A percentile compares a stretch with the other conserved stretches of the same genome.
phyloP scores from a whole-genome alignment of 2,888 invertebrate genomes.

The Megastigmus dorsalis region DNA sequence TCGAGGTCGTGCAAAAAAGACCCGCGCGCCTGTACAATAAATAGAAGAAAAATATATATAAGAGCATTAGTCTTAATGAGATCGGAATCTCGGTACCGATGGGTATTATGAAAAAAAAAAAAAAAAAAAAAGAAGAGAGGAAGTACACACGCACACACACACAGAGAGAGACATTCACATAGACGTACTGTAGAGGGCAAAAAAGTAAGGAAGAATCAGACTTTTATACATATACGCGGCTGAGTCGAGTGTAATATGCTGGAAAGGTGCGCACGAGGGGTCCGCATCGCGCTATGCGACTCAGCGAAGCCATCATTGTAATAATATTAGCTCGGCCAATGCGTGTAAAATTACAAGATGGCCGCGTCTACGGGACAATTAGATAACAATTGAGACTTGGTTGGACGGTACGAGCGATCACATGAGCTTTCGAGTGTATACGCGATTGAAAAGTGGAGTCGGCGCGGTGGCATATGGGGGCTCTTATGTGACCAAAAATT shows the following conservation, averaged over 20 bases:
- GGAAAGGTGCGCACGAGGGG: no score
- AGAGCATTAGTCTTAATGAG: constrained; percentile 15
- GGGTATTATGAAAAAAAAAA: neutral
- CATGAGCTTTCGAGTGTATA: neutral
- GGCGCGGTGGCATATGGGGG: constrained; percentile 52
- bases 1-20: neutral
- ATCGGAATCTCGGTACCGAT: constrained; percentile 25
- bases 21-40: neutral
- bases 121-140: neutral
- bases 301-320: constrained; percentile 25
- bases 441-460: neutral
- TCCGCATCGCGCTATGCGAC: constrained; percentile 45
- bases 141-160: neutral
- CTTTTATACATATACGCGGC: no score
- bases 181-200: no score
- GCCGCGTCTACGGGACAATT: constrained; percentile 72
- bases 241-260: constrained; percentile 54
- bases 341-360: constrained; percentile 68
- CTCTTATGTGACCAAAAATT: constrained; percentile 56
- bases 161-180: no score
- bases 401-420: constrained; percentile 21
- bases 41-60: neutral
- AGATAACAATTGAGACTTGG: constrained; percentile 71
- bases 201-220: no score
- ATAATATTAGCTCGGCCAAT: constrained; percentile 68